phyloP scores from a whole-genome alignment of 2,113 vertebrate genomes.

The Takifugu flavidus region DNA sequence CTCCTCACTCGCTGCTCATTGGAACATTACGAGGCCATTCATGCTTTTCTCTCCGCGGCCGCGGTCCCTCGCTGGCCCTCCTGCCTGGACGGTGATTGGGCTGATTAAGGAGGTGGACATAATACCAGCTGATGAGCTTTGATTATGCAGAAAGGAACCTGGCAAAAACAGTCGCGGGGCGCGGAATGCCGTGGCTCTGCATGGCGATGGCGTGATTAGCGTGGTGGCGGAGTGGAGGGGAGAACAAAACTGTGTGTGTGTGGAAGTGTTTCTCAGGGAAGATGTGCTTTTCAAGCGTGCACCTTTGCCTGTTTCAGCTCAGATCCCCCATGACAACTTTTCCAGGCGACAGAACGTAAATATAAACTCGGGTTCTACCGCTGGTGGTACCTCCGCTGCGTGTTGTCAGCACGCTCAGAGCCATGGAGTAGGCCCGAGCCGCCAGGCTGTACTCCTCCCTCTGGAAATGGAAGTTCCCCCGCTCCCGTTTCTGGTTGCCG shows the following conservation, averaged over 20 bases:
- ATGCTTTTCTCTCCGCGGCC: slow-evolving; percentile 54
- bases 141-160: slow-evolving; percentile 60
- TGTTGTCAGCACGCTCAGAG: slow-evolving; percentile 77
- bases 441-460: slow-evolving; percentile 78
- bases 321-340: slow-evolving; percentile 3
- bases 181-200: slow-evolving; percentile 48
- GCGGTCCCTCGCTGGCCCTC: slow-evolving; percentile 43
- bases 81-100: slow-evolving; percentile 60
- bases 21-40: slow-evolving; percentile 51
- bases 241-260: neutral
- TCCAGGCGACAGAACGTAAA: neutral
- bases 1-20: slow-evolving; percentile 37
- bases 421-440: slow-evolving; percentile 77
- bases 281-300: neutral
- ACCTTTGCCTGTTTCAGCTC: neutral
- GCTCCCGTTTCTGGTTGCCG: slow-evolving; percentile 79
- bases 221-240: slow-evolving; percentile 16
- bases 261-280: neutral
- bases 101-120: slow-evolving; percentile 63
- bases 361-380: slow-evolving; percentile 17
- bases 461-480: slow-evolving; percentile 83
- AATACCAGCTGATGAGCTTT: slow-evolving; percentile 62
- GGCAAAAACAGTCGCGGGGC: slow-evolving; percentile 31
- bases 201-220: slow-evolving; percentile 58
- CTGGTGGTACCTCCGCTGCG: slow-evolving; percentile 61